These are phyloP conservation scores for Deilephila porcellus DNA, from an alignment of 2,888 invertebrate species.

Conservation along the genomic window DNA sequence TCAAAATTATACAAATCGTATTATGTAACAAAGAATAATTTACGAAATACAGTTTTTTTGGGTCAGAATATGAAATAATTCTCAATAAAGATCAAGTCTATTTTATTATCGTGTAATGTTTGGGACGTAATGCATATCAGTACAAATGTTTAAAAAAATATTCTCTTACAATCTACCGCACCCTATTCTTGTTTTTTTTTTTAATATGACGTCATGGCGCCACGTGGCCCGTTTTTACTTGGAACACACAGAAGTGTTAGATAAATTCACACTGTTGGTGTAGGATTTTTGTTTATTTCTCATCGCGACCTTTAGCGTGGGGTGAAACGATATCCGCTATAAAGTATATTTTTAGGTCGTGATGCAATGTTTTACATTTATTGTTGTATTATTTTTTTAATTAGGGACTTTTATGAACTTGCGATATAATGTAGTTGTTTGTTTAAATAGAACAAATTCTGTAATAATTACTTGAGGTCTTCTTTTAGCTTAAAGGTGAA, in stretches of 20 bases:
- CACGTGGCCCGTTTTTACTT: neutral
- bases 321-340: conserved; percentile 15
- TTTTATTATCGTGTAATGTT: too few species aligned
- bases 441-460: neutral
- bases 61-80: too few species aligned
- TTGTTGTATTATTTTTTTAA: neutral
- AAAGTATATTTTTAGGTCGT: neutral
- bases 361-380: neutral
- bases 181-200: too few species aligned
- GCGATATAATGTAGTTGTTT: neutral
- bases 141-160: too few species aligned
- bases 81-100: too few species aligned
- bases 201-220: neutral
- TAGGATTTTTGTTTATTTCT: conserved; percentile 15
- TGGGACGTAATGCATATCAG: too few species aligned
- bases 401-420: neutral
- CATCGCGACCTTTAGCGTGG: neutral
- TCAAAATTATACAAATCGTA: too few species aligned
- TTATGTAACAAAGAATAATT: too few species aligned
- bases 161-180: too few species aligned
- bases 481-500: too few species aligned
- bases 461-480: too few species aligned
- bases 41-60: too few species aligned
- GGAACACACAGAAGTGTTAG: neutral
- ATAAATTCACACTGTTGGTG: neutral